Evolutionary conservation across 2,888 invertebrate genomes (phyloP), one percentile per base, ranked within the genome.

Genomic region (Erebia ligea): DNA sequence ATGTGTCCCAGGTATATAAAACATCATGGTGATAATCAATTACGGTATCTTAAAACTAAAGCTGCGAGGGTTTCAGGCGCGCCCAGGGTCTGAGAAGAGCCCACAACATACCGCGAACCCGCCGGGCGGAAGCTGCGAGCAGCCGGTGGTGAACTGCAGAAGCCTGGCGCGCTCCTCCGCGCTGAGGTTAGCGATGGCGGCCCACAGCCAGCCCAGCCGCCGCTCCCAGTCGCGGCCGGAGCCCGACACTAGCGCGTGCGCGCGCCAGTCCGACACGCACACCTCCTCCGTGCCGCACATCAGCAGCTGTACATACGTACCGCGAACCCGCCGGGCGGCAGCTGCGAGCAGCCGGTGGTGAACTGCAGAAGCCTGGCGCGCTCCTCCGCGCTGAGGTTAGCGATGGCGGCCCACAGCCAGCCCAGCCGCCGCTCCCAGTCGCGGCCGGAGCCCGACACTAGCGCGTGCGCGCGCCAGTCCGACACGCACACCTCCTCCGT

Each of bases 231-330:
- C 97, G 11, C 96, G 94, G 0, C 73, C 97, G 95, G 82, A 95
- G 95, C 98, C 98, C 83, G 96, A 96, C 71, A 97, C 96, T 76
- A 97, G 95, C 88, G 98, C 98, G 92, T 98, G 97, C 64, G 96
- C 95, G 81, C 97, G 96, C 91, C 98, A 97, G 92, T 98, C 98
- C 34, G 96, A 94, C 76, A 98, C 97, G 77, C 96, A 97, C 91
- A 98, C 98, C 86, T 98, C 97, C 63, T 98, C 98, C 77, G 98
- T 98, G 78, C 98, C 98, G 91, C 98, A 98, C 87, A 98, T 95
- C 70, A 98, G 91, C 79, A 98, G 92, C 98, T 98, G n/a, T n/a
- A n/a, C n/a, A n/a, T 56, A 52, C 45, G 1, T 15, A 65, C 91
- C 80, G 95, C 94, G 91, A 98, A 98, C 15, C 98, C 98, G 48